Evolutionary conservation across 2,113 vertebrate genomes (phyloP).

Genomic region (Antennarius striatus): DNA sequence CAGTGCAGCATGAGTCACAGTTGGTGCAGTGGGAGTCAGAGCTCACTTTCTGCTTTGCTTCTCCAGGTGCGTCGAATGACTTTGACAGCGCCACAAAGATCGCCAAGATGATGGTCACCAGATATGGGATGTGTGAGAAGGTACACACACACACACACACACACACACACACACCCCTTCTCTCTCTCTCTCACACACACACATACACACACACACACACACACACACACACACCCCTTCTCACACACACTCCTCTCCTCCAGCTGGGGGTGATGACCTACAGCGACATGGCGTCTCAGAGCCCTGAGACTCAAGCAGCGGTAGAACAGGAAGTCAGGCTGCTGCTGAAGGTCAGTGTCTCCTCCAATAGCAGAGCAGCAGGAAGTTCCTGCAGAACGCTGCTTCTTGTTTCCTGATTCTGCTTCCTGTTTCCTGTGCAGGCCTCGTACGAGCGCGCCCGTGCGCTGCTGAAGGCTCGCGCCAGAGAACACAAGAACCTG

Average conservation of each 20-base stretch:
- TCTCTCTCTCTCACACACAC: too few relatives aligned
- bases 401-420: background rate
- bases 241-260: too few relatives aligned
- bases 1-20: too few relatives aligned
- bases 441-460: conserved; percentile 96
- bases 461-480: conserved; percentile 88
- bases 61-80: conserved; percentile 93
- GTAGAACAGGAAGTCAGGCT: conserved; percentile 94
- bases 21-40: too few relatives aligned
- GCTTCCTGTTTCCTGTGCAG: conserved; percentile 63
- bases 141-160: conserved; percentile 52
- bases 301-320: conserved; percentile 95
- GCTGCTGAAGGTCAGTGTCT: conserved; percentile 85
- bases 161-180: too few relatives aligned
- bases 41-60: background rate
- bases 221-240: too few relatives aligned
- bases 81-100: conserved; percentile 96
- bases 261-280: conserved; percentile 99
- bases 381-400: background rate
- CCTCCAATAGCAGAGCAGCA: background rate
- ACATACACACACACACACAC: too few relatives aligned
- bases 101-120: conserved; percentile 94
- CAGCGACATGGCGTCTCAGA: conserved; percentile 84
- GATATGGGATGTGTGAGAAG: conserved; percentile 98
- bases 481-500: conserved; percentile 95